Evolutionary conservation across 2,113 vertebrate genomes (phyloP), one percentile per base, ranked within the genome.

Genomic region (Tetrao urogallus): DNA sequence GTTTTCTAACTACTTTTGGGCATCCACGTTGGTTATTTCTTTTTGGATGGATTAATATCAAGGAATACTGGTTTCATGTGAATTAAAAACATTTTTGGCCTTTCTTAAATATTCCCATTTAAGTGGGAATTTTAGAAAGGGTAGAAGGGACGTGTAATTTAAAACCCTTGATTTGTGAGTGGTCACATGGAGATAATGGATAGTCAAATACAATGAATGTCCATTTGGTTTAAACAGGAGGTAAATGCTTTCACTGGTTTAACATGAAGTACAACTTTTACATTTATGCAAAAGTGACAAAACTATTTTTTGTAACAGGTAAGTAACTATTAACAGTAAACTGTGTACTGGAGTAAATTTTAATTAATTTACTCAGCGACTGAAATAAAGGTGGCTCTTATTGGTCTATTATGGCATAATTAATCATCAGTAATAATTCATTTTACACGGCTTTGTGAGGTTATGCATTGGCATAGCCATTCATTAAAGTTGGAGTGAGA

Each of bases 381-480:
- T 95, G 79, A 91, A 93, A 64, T 60, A 84, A 91, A 94, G 76
- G 66, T 78, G 77, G n/a, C 64, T 95, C 76, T 92, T 91, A 75
- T 38, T 96, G 92, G 82, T 81, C 77, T 91, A 57, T 93, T 86
- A 47, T 54, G 82, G 80, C 54, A 45, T 89, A 97, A 95, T 96
- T 97, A 95, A 95, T 97, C 82, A 85, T 70, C 3, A 10, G 54
- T 73, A 94, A 95, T 93, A 96, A 95, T 93, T 96, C 70, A 81
- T 93, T 96, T 93, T 73, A 80, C 0, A 1, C 86, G 82, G 86
- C 88, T 95, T 91, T 82, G 83, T 20, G 70, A 91, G 92, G 93
- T 96, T 95, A 91, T 94, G 82, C 80, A 87, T 74, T 63, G 92
- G 73, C 38, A 76, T 64, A 88, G 36, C 79, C 84, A 52, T 89